phyloP scores from a whole-genome alignment of 2,888 invertebrate genomes.

The Nomada lathburiana region DNA sequence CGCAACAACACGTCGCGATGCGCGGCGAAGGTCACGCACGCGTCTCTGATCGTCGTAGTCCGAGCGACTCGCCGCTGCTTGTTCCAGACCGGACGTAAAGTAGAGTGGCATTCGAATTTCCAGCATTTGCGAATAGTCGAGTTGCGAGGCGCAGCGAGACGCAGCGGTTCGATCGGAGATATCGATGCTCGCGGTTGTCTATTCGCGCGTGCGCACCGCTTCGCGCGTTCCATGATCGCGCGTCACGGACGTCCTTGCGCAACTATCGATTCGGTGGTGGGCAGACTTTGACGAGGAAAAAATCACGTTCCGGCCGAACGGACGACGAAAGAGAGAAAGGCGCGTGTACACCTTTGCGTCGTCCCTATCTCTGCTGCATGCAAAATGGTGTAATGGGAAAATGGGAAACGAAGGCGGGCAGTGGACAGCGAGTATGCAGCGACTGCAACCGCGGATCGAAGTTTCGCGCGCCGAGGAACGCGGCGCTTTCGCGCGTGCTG shows the following conservation, averaged over 20 bases:
- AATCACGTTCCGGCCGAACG: conserved; percentile 19
- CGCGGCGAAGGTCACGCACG: neutral
- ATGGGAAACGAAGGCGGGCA: neutral
- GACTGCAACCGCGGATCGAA: too few species aligned
- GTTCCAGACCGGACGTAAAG: neutral
- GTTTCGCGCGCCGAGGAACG: too few species aligned
- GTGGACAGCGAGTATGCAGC: too few species aligned
- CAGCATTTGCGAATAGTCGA: neutral
- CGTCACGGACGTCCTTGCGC: conserved; percentile 3
- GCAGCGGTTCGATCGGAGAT: neutral
- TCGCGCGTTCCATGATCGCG: neutral
- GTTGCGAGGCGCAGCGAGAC: neutral
- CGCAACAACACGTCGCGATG: neutral
- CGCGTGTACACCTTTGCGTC: neutral
- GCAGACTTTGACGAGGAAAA: neutral
- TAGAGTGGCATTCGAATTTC: neutral
- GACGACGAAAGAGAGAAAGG: conserved; percentile 18
- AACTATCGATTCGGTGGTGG: neutral
- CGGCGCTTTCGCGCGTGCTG: too few species aligned
- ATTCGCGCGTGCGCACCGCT: too few species aligned
- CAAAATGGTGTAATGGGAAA: too few species aligned
- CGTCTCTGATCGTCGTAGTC: too few species aligned
- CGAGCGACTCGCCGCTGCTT: too few species aligned
- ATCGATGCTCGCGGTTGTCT: neutral
- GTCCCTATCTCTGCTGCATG: neutral